Evolutionary conservation across 2,113 vertebrate genomes (phyloP).

Genomic region (Alethe diademata): DNA sequence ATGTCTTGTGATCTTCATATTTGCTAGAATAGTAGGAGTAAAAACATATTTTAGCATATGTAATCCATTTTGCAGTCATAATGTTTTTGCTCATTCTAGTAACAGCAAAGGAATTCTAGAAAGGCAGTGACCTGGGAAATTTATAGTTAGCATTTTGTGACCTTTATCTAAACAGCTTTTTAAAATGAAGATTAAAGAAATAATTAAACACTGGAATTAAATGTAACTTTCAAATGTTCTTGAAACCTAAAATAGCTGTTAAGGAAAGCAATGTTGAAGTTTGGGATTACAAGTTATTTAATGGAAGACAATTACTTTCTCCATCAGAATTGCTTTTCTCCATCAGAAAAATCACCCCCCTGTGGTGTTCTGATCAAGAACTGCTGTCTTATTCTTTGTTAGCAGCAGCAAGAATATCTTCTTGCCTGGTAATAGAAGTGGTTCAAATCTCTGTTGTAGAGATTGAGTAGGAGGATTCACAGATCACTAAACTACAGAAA

Average conservation of each 20-base stretch:
- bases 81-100: neutral
- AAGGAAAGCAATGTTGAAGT: neutral
- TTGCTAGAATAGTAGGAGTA: neutral
- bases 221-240: conserved; percentile 31
- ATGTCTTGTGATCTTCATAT: neutral
- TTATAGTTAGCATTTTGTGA: conserved; percentile 17
- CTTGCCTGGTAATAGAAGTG: neutral
- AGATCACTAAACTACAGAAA: neutral
- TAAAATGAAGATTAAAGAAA: conserved; percentile 21
- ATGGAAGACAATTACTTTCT: conserved; percentile 22
- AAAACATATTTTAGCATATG: neutral
- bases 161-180: conserved; percentile 20
- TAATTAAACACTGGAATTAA: conserved; percentile 30
- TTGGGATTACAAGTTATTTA: conserved; percentile 19
- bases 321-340: neutral
- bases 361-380: neutral
- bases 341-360: neutral
- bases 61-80: neutral
- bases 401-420: neutral
- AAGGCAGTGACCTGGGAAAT: conserved; percentile 18
- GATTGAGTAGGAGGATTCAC: neutral
- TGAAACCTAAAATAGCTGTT: conserved; percentile 28
- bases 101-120: neutral
- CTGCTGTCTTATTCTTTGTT: neutral
- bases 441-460: neutral